Conservation (phyloP, 2,888 invertebrate species). For the Augochlorella aurata region DNA sequence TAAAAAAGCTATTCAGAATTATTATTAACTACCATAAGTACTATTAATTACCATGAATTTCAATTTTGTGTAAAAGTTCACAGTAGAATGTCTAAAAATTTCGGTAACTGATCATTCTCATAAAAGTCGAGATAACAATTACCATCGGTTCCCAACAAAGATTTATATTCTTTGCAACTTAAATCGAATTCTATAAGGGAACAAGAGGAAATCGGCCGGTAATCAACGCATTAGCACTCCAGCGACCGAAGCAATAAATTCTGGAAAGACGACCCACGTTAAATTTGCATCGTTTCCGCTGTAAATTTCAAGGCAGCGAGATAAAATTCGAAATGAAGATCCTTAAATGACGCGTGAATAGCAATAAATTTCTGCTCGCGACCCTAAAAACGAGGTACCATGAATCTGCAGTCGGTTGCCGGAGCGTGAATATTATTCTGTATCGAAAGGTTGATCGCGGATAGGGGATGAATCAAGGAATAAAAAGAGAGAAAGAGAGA, state of each 20-base stretch:
- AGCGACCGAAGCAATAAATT: slow-evolving; percentile 2
- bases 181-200: neutral
- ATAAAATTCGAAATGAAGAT: neutral
- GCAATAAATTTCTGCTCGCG: neutral
- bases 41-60: neutral
- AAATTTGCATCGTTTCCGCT: neutral
- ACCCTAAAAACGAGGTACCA: neutral
- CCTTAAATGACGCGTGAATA: neutral
- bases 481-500: slow-evolving; percentile 21
- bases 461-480: slow-evolving; percentile 34
- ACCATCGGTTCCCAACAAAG: neutral
- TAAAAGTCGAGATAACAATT: neutral
- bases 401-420: neutral
- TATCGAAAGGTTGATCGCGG: slow-evolving; percentile 36
- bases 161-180: neutral
- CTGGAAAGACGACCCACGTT: neutral
- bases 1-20: too few species aligned
- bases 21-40: too few species aligned
- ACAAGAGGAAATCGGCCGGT: neutral
- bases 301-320: neutral
- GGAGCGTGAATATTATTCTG: neutral
- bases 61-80: neutral
- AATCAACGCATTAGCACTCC: neutral
- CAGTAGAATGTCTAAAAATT: neutral
- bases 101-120: neutral